Evolutionary conservation across 2,113 vertebrate species (phyloP).

Genomic region (Scophthalmus maximus): DNA sequence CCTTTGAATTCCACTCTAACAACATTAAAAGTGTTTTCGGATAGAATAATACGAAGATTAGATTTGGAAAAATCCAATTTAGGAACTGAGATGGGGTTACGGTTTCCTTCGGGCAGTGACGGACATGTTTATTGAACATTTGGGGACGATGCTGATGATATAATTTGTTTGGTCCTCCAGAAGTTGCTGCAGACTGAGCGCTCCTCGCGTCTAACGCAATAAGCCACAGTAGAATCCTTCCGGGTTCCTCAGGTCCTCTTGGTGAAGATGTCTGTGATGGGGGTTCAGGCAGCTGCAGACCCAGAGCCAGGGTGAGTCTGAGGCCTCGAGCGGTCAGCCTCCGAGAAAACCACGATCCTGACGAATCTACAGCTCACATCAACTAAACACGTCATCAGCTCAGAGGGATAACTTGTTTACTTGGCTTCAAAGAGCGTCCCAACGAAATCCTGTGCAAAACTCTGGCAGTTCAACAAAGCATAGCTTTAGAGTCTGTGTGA

Average conservation of each 20-base stretch:
- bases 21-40: not conserved
- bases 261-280: not conserved
- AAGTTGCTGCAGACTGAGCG: too few species aligned
- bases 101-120: not conserved
- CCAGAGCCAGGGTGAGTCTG: not conserved
- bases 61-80: slow-evolving; percentile 7
- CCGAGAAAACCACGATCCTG: not conserved
- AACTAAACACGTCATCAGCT: too few species aligned
- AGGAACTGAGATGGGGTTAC: slow-evolving; percentile 1
- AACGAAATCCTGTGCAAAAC: too few species aligned
- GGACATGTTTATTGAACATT: slow-evolving; percentile 6
- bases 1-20: slow-evolving; percentile 9
- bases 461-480: too few species aligned
- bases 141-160: not conserved
- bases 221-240: too few species aligned
- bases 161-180: too few species aligned
- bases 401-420: too few species aligned
- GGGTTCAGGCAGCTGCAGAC: not conserved
- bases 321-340: not conserved
- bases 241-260: not conserved
- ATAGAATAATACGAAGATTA: slow-evolving; percentile 5
- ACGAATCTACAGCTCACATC: too few species aligned
- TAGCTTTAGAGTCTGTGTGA: too few species aligned
- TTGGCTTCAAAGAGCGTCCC: too few species aligned
- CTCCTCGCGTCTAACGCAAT: not conserved